phyloP scores from a whole-genome alignment of 2,888 invertebrate genomes.

The Apoda limacodes region DNA sequence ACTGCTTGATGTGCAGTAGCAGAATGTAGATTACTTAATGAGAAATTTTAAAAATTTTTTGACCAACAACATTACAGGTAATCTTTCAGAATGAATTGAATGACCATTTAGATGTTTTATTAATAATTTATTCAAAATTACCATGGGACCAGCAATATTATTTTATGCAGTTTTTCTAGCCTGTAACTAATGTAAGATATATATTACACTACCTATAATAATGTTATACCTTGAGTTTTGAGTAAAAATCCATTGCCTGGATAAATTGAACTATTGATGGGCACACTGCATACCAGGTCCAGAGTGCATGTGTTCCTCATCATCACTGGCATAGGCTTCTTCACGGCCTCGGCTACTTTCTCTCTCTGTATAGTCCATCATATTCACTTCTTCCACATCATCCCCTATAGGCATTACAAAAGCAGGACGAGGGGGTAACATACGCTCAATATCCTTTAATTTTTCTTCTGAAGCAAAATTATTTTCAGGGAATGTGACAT shows the following conservation, averaged over 20 bases:
- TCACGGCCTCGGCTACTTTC: slow-evolving; percentile 67
- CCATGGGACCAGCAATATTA: too few species aligned
- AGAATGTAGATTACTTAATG: too few species aligned
- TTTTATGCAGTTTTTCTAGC: too few species aligned
- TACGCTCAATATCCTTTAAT: slow-evolving; percentile 76
- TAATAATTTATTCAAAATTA: too few species aligned
- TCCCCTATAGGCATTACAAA: slow-evolving; percentile 82
- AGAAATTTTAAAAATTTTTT: too few species aligned
- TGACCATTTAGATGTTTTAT: too few species aligned
- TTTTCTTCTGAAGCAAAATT: slow-evolving; percentile 79
- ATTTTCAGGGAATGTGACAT: slow-evolving; percentile 85
- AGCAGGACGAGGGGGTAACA: slow-evolving; percentile 79
- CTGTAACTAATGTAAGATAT: too few species aligned
- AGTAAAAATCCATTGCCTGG: slow-evolving; percentile 39
- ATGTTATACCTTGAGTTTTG: slow-evolving; percentile 54
- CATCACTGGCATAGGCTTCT: slow-evolving; percentile 80
- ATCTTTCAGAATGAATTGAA: too few species aligned
- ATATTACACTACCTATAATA: too few species aligned
- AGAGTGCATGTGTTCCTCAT: slow-evolving; percentile 66
- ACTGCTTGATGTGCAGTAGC: too few species aligned
- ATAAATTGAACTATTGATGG: slow-evolving; percentile 75
- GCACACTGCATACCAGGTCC: slow-evolving; percentile 82
- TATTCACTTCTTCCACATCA: slow-evolving; percentile 87
- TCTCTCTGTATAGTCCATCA: slow-evolving; percentile 79
- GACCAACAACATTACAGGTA: too few species aligned